Evolutionary conservation across 2,797 vertebrate genomes (phyloP).

Genomic region (Galaxias olidus): DNA sequence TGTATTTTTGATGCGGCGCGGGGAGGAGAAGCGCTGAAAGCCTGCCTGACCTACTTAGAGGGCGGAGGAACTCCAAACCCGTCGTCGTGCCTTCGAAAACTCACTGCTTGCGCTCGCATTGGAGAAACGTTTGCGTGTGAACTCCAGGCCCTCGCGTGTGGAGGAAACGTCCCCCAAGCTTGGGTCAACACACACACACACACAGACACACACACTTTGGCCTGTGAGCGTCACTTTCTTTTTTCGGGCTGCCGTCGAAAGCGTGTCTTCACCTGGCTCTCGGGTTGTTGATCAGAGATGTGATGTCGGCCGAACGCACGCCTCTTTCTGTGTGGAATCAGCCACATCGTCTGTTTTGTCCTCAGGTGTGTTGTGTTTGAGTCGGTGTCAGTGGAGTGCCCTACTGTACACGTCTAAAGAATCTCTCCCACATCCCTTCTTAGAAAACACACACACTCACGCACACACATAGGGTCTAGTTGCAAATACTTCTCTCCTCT

Average conservation of each 20-base stretch:
- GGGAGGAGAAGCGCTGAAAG: constrained; percentile 74
- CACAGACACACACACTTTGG: no score
- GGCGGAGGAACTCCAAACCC: constrained; percentile 66
- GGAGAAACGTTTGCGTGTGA: not conserved
- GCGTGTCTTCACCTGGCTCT: constrained; percentile 11
- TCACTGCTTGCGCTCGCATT: constrained; percentile 28
- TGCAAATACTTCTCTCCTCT: constrained; percentile 30
- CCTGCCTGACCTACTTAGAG: constrained; percentile 79
- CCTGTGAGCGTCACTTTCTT: no score
- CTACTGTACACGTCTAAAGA: constrained; percentile 42
- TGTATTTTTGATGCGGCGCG: constrained; percentile 78
- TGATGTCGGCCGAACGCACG: no score
- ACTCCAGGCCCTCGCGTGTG: no score
- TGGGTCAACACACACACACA: no score
- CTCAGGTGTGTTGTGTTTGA: constrained; percentile 50
- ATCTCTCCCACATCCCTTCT: constrained; percentile 21
- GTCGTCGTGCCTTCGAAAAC: constrained; percentile 58
- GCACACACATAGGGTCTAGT: not conserved
- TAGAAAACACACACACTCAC: not conserved
- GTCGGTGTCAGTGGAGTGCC: constrained; percentile 35
- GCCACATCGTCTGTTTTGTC: constrained; percentile 42
- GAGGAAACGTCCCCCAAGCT: no score
- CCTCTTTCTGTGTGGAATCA: constrained; percentile 15
- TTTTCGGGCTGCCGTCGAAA: not conserved
- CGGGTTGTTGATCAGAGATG: constrained; percentile 1